Percentiles rank a stretch among this genome's conserved stretches.
These are phyloP conservation scores for Clangula hyemalis DNA, from an alignment of 2,797 vertebrate genomes.

Conservation along the genomic window DNA sequence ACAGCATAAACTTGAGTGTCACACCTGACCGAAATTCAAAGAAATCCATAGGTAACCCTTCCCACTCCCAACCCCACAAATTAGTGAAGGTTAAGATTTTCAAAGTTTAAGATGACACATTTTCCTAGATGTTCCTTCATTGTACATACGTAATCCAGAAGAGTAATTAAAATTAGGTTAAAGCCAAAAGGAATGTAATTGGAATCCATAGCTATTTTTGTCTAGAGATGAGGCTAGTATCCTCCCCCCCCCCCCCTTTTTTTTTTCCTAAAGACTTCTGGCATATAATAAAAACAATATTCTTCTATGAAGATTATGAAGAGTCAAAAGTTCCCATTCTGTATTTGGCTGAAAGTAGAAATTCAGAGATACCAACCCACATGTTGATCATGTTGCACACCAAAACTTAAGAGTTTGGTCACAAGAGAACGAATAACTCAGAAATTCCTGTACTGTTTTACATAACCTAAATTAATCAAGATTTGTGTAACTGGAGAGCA, in stretches of 20 bases:
- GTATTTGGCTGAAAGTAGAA: background rate
- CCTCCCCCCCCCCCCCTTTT: background rate
- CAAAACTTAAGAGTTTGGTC: background rate
- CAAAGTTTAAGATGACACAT: conserved; percentile 30
- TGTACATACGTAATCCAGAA: background rate
- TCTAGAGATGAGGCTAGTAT: background rate
- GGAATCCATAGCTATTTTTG: conserved; percentile 2
- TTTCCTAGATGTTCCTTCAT: conserved; percentile 2
- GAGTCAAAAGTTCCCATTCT: background rate
- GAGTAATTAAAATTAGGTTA: background rate
- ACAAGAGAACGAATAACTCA: background rate
- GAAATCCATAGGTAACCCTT: conserved; percentile 55
- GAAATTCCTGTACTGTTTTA: background rate
- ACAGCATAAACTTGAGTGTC: conserved; percentile 60
- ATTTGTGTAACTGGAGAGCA: background rate
- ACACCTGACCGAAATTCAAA: conserved; percentile 55
- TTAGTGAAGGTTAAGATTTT: conserved; percentile 27
- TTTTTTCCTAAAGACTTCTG: background rate
- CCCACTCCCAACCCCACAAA: conserved; percentile 19
- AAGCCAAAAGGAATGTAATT: background rate
- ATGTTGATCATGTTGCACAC: background rate
- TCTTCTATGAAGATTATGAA: background rate
- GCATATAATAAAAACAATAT: background rate
- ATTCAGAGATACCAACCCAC: background rate
- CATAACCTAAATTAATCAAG: background rate